phyloP scores from a whole-genome alignment of 1,140 invertebrate species.

The Dryas iulia region DNA sequence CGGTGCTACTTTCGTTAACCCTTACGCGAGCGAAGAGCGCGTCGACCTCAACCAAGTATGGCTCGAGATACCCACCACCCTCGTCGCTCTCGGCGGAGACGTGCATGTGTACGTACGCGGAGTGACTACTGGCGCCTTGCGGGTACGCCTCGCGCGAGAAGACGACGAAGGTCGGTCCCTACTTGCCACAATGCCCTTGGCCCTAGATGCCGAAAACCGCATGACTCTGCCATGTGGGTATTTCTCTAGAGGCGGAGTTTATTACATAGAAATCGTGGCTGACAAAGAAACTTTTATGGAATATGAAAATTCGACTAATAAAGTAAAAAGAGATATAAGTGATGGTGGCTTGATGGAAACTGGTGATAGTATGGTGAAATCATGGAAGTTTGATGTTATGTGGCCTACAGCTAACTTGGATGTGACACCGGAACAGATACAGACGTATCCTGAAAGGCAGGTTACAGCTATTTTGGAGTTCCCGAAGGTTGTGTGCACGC shows the following conservation, averaged over 20 bases:
- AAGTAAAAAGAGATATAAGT: conserved; percentile 52
- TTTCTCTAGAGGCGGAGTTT: conserved; percentile 84
- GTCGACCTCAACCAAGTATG: conserved; percentile 71
- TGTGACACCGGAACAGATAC: conserved; percentile 86
- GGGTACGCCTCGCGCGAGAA: conserved; percentile 68
- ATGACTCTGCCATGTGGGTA: conserved; percentile 85
- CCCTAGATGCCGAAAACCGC: conserved; percentile 73
- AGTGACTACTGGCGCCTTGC: conserved; percentile 48
- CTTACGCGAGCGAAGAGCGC: conserved; percentile 58
- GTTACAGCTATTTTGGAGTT: conserved; percentile 87
- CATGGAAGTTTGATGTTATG: conserved; percentile 86
- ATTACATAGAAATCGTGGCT: conserved; percentile 66
- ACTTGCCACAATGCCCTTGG: conserved; percentile 83
- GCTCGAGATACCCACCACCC: conserved; percentile 81
- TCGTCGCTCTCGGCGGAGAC: conserved; percentile 84
- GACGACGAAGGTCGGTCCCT: conserved; percentile 82
- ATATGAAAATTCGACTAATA: conserved; percentile 58
- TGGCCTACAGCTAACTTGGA: conserved; percentile 88
- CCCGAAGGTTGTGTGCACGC: conserved; percentile 84
- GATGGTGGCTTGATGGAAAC: conserved; percentile 65
- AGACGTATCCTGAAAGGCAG: conserved; percentile 88
- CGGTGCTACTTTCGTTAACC: conserved; percentile 61
- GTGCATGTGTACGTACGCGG: conserved; percentile 81
- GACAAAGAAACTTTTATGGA: conserved; percentile 73
- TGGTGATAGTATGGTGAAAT: conserved; percentile 70